Evolutionary conservation across 2,113 vertebrate species (phyloP), one percentile per base, ranked within the genome.

Genomic region (Anas platyrhynchos): DNA sequence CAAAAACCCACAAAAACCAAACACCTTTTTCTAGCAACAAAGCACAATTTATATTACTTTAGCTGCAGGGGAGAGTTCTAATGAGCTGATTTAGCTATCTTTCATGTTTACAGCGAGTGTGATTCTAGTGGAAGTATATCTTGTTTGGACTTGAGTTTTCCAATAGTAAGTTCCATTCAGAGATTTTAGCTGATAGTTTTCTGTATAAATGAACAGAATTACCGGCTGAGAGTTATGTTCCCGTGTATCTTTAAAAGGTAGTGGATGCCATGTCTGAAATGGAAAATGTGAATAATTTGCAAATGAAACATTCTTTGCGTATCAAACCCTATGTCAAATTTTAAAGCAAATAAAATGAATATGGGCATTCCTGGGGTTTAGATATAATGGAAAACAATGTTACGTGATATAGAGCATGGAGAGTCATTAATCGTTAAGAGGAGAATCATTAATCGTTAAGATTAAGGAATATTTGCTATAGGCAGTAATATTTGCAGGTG

Each of bases 71-170:
- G 27, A 54, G 54, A 86, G 27, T 55, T 82, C 66, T 78, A 27
- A 75, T 12, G 67, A 90, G 62, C 63, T 71, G 46, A 50, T 93
- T 68, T 93, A 55, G 55, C 63, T 68, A 22, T 90, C 90, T 93
- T 71, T 73, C 72, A 43, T 38, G 32, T 86, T 91, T 86, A 83
- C 44, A 55, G 11, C 0, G 0, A 55, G 31, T 59, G 46, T 3
- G 2, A 46, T 75, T 88, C 82, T 86, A 62, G 32, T 72, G 65
- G 43, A 95, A 86, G 23, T 75, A 63, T 61, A 78, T 80, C 92
- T 8, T 85, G 94, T 67, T 72, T 66, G n/a, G 44, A 66, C 96
- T 74, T 4, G 92, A 89, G 52, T 95, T 91, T 90, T 73, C 36
- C 65, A 52, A 48, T 32, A 87, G 8, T 23, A 48, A 75, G 13